Percentiles rank a stretch among this genome's conserved stretches.
phyloP scores from a whole-genome alignment of 2,888 invertebrate genomes.

The Drosophila planitibia region DNA sequence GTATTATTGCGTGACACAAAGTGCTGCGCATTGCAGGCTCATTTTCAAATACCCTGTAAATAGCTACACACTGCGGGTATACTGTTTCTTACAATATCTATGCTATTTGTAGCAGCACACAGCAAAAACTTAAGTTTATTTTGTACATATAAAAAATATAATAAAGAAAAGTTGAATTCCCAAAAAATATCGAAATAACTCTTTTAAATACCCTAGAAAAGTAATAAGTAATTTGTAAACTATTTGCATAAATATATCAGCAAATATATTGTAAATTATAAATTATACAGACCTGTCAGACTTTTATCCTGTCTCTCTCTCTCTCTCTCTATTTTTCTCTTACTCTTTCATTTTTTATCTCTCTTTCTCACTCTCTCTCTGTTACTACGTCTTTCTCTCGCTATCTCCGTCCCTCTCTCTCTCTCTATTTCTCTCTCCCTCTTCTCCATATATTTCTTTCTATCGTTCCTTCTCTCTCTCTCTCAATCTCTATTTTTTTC shows the following conservation, averaged over 20 bases:
- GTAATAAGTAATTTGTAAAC: no score
- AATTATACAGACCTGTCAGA: no score
- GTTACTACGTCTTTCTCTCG: not conserved
- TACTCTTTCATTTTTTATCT: not conserved
- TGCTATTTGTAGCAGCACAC: not conserved
- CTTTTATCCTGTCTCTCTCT: not conserved
- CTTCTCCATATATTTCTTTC: not conserved
- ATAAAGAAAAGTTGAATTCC: not conserved
- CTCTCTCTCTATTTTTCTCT: not conserved
- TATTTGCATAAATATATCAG: not conserved
- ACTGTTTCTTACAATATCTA: not conserved
- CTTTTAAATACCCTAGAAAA: not conserved
- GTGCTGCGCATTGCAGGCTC: slow-evolving; percentile 51
- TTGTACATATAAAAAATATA: not conserved
- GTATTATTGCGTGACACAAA: slow-evolving; percentile 68
- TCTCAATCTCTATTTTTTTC: not conserved
- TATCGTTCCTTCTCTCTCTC: not conserved
- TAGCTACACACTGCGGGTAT: not conserved
- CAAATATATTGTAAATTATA: not conserved
- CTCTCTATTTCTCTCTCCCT: not conserved
- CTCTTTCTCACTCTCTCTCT: not conserved
- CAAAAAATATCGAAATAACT: not conserved
- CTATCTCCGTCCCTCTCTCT: not conserved
- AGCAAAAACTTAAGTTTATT: not conserved
- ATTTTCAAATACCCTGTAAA: slow-evolving; percentile 39